Percentiles rank a stretch among this genome's conserved stretches.
Evolutionary conservation across 2,888 invertebrate species (phyloP).

Genomic region (Drosophila austrosaltans): DNA sequence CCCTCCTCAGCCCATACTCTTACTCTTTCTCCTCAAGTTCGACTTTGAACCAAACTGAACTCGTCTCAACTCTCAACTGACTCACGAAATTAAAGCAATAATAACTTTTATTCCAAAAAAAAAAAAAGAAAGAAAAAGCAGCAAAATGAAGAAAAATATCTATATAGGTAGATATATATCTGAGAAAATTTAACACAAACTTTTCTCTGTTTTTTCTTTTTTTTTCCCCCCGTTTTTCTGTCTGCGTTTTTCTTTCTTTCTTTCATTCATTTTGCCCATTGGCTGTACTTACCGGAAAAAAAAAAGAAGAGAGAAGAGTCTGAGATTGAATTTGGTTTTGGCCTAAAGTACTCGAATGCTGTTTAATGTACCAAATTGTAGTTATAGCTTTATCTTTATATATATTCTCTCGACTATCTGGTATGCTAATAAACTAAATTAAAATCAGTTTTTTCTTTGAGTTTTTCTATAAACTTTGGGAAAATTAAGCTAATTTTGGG

Average conservation of each 20-base stretch:
- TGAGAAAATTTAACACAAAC: slow-evolving; percentile 13
- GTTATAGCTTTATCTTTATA: too few species aligned
- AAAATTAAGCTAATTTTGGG: too few species aligned
- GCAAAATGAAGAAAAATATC: slow-evolving; percentile 21
- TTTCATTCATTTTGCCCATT: slow-evolving; percentile 17
- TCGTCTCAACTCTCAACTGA: slow-evolving; percentile 61
- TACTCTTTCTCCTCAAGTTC: not conserved
- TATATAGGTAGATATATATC: not conserved
- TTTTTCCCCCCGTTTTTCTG: not conserved
- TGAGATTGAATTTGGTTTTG: not conserved
- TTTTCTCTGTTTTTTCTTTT: slow-evolving; percentile 27
- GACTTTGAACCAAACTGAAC: not conserved
- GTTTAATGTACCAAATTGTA: too few species aligned
- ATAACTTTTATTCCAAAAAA: slow-evolving; percentile 68
- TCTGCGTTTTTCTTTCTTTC: slow-evolving; percentile 13
- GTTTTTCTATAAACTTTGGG: too few species aligned
- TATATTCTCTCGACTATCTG: too few species aligned
- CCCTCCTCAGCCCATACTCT: not conserved
- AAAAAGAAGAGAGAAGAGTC: not conserved
- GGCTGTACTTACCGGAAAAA: not conserved
- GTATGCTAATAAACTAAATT: too few species aligned
- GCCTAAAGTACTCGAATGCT: too few species aligned
- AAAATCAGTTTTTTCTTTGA: too few species aligned
- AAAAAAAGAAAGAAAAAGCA: slow-evolving; percentile 1
- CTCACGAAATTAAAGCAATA: slow-evolving; percentile 76